A percentile compares a stretch with the other conserved stretches of the same genome.
Evolutionary conservation across 2,113 vertebrate genomes (phyloP).

Genomic region (Podiceps cristatus): DNA sequence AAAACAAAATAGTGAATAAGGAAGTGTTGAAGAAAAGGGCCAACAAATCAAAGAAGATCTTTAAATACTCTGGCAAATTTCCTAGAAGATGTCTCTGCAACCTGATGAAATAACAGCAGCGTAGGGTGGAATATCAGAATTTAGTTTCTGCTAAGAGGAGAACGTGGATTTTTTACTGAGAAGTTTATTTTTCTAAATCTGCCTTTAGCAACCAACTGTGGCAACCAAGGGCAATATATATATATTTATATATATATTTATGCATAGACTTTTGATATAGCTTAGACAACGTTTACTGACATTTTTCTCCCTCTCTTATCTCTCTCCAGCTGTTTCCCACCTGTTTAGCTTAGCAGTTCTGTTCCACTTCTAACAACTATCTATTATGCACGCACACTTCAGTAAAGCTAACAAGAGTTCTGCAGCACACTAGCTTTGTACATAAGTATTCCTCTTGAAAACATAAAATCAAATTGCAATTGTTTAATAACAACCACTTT

Average conservation of each 20-base stretch:
- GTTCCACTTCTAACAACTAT: slow-evolving; percentile 9
- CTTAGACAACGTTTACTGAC: background rate
- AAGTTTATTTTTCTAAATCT: background rate
- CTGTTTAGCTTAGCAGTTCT: background rate
- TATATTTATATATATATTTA: background rate
- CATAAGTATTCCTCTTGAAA: slow-evolving; percentile 22
- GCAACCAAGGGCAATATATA: background rate
- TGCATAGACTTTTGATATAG: background rate
- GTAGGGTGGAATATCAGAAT: background rate
- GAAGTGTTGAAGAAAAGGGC: background rate
- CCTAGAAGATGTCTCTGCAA: background rate
- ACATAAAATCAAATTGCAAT: background rate
- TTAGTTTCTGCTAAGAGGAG: background rate
- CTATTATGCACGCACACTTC: slow-evolving; percentile 1
- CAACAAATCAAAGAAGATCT: background rate
- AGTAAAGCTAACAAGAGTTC: slow-evolving; percentile 1
- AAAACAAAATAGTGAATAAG: background rate
- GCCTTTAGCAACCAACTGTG: background rate
- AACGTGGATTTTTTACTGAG: background rate
- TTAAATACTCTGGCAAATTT: background rate
- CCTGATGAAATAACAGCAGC: background rate
- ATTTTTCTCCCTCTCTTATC: background rate
- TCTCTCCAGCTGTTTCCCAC: background rate
- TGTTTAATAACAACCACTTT: slow-evolving; percentile 43
- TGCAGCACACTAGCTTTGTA: background rate